phyloP scores from a whole-genome alignment of 2,113 vertebrate species.

The Gulo gulo region DNA sequence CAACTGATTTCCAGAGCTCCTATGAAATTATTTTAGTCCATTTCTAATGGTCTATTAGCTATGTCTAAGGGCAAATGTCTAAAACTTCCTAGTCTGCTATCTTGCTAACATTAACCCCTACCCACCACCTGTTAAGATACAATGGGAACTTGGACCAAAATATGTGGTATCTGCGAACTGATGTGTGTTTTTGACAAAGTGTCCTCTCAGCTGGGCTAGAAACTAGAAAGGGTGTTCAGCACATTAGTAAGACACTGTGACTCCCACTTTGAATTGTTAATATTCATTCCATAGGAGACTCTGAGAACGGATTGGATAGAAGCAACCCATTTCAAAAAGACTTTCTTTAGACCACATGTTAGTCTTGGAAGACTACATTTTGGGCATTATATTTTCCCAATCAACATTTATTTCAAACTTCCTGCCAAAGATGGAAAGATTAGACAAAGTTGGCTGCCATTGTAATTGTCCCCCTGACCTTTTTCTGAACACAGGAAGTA shows the following conservation, averaged over 20 bases:
- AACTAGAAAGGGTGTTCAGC: background rate
- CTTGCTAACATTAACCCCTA: background rate
- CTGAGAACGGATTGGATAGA: background rate
- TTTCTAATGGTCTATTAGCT: background rate
- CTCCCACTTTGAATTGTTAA: background rate
- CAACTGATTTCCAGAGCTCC: background rate
- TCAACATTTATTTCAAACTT: constrained; percentile 52
- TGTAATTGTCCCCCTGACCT: constrained; percentile 69
- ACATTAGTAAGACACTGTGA: background rate
- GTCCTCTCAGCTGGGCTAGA: background rate
- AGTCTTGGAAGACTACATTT: background rate
- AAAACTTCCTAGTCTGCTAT: background rate
- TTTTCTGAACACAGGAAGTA: constrained; percentile 67
- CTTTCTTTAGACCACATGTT: background rate
- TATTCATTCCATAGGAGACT: background rate
- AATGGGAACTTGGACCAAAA: background rate
- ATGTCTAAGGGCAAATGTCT: background rate
- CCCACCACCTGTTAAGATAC: background rate
- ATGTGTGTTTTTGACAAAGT: background rate
- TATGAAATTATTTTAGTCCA: background rate
- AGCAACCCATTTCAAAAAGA: background rate
- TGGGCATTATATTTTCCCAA: constrained; percentile 56
- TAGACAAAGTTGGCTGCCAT: constrained; percentile 68
- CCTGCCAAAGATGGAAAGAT: constrained; percentile 60
- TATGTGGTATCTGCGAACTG: background rate